Evolutionary conservation across 2,113 vertebrate genomes (phyloP).

Genomic region (Gambusia affinis): DNA sequence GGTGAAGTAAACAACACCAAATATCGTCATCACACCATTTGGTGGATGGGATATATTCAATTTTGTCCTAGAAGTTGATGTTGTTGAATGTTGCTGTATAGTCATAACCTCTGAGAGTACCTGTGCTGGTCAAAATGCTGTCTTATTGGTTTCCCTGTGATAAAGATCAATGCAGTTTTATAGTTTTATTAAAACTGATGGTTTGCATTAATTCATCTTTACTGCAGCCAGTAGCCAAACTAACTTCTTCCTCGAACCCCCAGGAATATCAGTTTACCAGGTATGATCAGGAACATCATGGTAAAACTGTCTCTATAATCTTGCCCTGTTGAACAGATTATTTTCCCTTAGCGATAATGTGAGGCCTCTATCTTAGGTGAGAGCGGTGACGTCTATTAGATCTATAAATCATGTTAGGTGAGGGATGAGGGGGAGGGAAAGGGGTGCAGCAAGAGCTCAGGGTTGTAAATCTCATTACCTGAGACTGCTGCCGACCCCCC

Average conservation of each 20-base stretch:
- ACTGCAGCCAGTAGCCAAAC: background rate
- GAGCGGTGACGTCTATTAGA: slow-evolving; percentile 73
- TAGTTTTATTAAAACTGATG: background rate
- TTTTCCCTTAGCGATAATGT: slow-evolving; percentile 64
- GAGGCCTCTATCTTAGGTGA: slow-evolving; percentile 69
- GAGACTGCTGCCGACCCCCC: slow-evolving; percentile 62
- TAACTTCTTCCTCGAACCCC: background rate
- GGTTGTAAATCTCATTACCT: slow-evolving; percentile 82
- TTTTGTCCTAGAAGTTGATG: too few species aligned
- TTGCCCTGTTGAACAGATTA: slow-evolving; percentile 56
- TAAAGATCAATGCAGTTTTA: background rate
- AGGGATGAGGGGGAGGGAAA: slow-evolving; percentile 27
- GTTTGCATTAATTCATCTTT: too few species aligned
- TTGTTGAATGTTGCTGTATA: too few species aligned
- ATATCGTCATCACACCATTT: too few species aligned
- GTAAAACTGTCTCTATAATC: slow-evolving; percentile 44
- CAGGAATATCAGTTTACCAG: background rate
- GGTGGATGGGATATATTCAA: too few species aligned
- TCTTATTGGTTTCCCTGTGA: background rate
- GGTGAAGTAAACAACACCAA: too few species aligned
- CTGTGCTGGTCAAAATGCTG: background rate
- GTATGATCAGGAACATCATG: slow-evolving; percentile 8
- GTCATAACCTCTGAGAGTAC: background rate
- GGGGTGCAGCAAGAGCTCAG: slow-evolving; percentile 60
- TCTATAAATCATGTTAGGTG: slow-evolving; percentile 77